Percentiles rank a stretch among this genome's conserved stretches.
These are phyloP conservation scores for Oxygymnocypris stewartii DNA, from an alignment of 2,113 vertebrate species.

Conservation along the genomic window DNA sequence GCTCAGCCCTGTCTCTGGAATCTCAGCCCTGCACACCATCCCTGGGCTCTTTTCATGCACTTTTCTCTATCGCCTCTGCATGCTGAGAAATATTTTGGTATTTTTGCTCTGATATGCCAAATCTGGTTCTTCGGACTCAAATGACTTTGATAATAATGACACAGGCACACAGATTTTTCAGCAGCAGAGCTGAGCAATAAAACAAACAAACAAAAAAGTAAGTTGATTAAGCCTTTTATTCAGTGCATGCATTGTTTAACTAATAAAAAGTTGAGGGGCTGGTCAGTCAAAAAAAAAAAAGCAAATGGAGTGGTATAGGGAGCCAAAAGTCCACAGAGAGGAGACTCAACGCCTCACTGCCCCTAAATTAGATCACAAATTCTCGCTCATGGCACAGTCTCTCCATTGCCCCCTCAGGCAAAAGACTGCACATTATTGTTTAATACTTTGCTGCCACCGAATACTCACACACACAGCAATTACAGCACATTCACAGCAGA, in stretches of 20 bases:
- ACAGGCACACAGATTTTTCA: not conserved
- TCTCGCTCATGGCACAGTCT: conserved; percentile 79
- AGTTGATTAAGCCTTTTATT: too few relatives aligned
- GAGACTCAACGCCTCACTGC: conserved; percentile 73
- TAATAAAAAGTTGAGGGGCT: not conserved
- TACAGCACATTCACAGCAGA: conserved; percentile 10
- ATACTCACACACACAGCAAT: conserved; percentile 26
- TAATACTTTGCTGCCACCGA: conserved; percentile 64
- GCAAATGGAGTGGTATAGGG: conserved; percentile 54
- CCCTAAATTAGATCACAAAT: conserved; percentile 83
- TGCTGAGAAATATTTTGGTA: not conserved
- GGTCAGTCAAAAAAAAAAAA: conserved; percentile 12
- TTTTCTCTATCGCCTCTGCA: not conserved
- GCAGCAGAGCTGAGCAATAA: not conserved
- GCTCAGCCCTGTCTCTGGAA: conserved; percentile 44
- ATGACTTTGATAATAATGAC: not conserved
- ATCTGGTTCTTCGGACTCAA: not conserved
- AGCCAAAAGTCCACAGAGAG: conserved; percentile 67
- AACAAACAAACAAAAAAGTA: not conserved
- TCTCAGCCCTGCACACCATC: conserved; percentile 46
- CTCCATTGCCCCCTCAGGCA: conserved; percentile 71
- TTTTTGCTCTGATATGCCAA: conserved; percentile 15
- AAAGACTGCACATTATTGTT: conserved; percentile 75
- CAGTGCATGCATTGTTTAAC: too few relatives aligned
- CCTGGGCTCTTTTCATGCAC: conserved; percentile 31